Base-by-base conservation (phyloP, 2,888 invertebrate species). In the Petrophora chlorosata region DNA sequence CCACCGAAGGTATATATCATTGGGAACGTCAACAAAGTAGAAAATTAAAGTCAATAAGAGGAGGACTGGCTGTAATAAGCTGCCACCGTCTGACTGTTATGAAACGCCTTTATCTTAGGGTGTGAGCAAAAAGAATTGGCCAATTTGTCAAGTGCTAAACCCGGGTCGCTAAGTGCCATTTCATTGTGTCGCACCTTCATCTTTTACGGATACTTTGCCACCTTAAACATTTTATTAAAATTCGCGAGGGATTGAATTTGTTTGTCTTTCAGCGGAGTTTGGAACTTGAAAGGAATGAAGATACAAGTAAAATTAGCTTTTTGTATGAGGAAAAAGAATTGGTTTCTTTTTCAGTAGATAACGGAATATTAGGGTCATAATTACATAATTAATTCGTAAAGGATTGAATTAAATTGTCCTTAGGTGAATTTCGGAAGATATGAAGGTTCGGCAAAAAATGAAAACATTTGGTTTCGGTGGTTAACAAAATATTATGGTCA, bases 31-130 rank as follows among this genome's bases (percentile, higher is more conserved):
- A 88, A 88, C 83, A 88, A 76, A 74, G 83, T 77, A 86, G 85
- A 88, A 89, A 88, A 88, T 89, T 88, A 88, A 88, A 88, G 85
- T 87, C 85, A 88, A 86, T 87, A 86, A 79, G 79, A 79, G 71
- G 63, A 64, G 69, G 75, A 71, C 65, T 70, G 63, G 50, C 52
- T 59, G 82, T 84, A 83, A 85, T 86, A 85, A 85, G 79, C 70
- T 73, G 76, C 68, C 67, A 59, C 69, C 62, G 69, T 67, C 67
- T 53, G 72, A 69, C 73, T 75, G 79, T 82, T 81, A 82, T 81
- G 79, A 79, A 76, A 77, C 66, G 76, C 61, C 73, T 82, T 77
- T 78, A 77, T 81, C 80, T 75, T 51, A 56, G 61, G 56, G 67
- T 72, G 74, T 70, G 74, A 59, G 66, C 61, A 63, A 69, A 76